Percentiles rank a stretch among this genome's conserved stretches.
Conservation (phyloP, 1,140 invertebrate species). For the Fopius arisanus region DNA sequence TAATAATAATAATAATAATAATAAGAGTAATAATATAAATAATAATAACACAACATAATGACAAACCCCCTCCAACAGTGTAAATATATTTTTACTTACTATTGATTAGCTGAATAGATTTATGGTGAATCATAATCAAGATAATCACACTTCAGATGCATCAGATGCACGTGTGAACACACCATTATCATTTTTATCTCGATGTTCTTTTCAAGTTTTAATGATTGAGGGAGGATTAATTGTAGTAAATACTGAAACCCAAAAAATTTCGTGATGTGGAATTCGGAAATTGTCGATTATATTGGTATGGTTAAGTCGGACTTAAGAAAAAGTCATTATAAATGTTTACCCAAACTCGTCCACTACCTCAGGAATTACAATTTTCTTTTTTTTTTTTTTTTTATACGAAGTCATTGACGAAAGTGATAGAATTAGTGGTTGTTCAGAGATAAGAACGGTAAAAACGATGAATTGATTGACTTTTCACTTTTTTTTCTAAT, state of each 20-base stretch:
- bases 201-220: not conserved
- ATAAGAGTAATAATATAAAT: no score
- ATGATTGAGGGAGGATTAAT: not conserved
- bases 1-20: no score
- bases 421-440: not conserved
- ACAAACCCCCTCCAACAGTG: constrained; percentile 20
- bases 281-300: not conserved
- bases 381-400: constrained; percentile 5
- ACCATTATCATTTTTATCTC: constrained; percentile 25
- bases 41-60: not conserved
- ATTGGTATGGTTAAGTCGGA: not conserved
- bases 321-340: not conserved
- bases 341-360: constrained; percentile 25
- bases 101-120: constrained; percentile 21
- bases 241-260: constrained; percentile 60
- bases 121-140: constrained; percentile 19
- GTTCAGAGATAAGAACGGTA: not conserved
- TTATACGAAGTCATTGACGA: not conserved
- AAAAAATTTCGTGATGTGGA: constrained; percentile 45
- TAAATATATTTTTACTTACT: constrained; percentile 34
- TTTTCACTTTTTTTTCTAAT: not conserved
- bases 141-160: constrained; percentile 16
- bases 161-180: constrained; percentile 14
- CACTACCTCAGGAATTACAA: constrained; percentile 33
- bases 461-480: not conserved